phyloP scores from a whole-genome alignment of 2,888 invertebrate genomes.

The Drosophila macrospina region DNA sequence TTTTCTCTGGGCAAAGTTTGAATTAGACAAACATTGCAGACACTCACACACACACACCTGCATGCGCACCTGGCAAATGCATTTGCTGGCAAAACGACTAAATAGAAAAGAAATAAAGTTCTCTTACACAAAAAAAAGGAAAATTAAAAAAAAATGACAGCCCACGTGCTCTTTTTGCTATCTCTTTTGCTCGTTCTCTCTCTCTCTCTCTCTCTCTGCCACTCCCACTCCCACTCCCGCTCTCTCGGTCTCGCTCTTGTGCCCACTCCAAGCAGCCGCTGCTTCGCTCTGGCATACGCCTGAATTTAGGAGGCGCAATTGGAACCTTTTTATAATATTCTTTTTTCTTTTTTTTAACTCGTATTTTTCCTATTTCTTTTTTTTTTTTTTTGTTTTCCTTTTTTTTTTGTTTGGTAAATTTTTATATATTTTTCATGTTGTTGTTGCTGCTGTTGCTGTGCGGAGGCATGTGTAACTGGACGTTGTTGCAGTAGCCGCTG shows the following conservation, averaged over 20 bases:
- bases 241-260: not conserved
- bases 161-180: constrained; percentile 42
- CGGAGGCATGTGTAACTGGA: constrained; percentile 44
- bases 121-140: constrained; percentile 40
- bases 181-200: constrained; percentile 26
- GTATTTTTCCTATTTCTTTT: constrained; percentile 10
- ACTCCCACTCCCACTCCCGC: constrained; percentile 6
- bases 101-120: constrained; percentile 49
- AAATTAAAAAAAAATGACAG: constrained; percentile 13
- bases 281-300: constrained; percentile 38
- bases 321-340: constrained; percentile 45
- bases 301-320: constrained; percentile 64
- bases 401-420: constrained; percentile 41
- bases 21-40: too few species aligned
- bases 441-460: constrained; percentile 3
- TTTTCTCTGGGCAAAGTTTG: too few species aligned
- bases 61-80: constrained; percentile 75
- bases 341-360: constrained; percentile 4
- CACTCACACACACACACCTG: too few species aligned
- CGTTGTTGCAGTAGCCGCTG: constrained; percentile 9
- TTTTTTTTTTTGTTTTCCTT: constrained; percentile 26
- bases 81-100: constrained; percentile 75
- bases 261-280: constrained; percentile 24
- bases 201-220: not conserved
- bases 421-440: constrained; percentile 56